Percentiles rank a stretch among this genome's conserved stretches.
Conservation (phyloP, 2,888 invertebrate species). For the Exephanes ischioxanthus region DNA sequence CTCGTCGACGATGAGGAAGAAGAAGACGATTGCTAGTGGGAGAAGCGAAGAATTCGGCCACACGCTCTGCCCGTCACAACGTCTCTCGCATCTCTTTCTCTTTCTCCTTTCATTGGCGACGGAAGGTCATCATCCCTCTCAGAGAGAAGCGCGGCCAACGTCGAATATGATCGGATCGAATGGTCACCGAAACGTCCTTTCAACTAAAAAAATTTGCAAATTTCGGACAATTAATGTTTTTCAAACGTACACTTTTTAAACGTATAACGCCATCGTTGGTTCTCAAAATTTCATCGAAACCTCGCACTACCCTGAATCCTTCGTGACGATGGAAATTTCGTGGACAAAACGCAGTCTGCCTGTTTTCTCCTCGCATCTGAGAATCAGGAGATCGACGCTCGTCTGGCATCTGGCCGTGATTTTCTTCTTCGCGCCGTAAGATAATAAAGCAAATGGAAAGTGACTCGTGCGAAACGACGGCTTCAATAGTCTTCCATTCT, state of each 20-base stretch:
- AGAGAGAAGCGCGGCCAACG: not conserved
- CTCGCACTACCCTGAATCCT: no score
- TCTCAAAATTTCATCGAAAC: no score
- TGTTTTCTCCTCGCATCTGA: not conserved
- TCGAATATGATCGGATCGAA: not conserved
- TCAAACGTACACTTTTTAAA: no score
- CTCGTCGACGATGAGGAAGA: constrained; percentile 66
- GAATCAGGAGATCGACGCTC: not conserved
- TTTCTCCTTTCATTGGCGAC: constrained; percentile 14
- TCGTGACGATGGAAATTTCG: not conserved
- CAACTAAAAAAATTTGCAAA: not conserved
- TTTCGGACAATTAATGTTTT: no score
- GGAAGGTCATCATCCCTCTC: not conserved
- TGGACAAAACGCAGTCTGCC: not conserved
- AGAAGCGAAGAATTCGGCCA: constrained; percentile 77
- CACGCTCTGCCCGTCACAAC: constrained; percentile 54
- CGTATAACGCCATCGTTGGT: no score
- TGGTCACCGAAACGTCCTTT: not conserved
- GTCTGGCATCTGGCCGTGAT: not conserved
- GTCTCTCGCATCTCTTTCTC: constrained; percentile 48
- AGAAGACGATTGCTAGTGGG: constrained; percentile 55
- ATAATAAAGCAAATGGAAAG: constrained; percentile 26
- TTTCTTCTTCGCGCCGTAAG: not conserved
- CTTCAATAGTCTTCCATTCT: not conserved
- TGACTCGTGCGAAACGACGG: not conserved